Conservation (phyloP, 1,140 invertebrate genomes). For the Hydropsyche tenuis region DNA sequence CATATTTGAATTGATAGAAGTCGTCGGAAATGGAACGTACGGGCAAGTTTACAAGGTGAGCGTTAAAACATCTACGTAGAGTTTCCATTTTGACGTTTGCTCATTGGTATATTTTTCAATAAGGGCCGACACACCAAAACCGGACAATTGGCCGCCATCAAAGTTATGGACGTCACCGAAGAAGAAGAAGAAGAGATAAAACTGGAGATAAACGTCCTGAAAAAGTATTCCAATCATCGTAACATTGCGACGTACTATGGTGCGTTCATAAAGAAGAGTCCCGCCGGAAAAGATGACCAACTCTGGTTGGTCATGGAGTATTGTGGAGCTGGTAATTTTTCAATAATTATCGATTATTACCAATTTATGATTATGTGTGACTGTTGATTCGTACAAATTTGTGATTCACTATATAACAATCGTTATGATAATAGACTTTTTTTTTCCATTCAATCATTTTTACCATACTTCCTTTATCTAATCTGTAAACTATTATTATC, state of each 20-base stretch:
- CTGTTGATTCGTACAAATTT: no score
- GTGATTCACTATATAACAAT: no score
- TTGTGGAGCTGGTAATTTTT: constrained; percentile 91
- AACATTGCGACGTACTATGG: constrained; percentile 99
- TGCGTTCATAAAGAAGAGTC: constrained; percentile 99
- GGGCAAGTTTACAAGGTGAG: constrained; percentile 99
- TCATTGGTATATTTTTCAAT: constrained; percentile 47
- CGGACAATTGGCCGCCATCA: constrained; percentile 98
- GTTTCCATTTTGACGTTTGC: neutral
- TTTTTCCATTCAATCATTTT: no score
- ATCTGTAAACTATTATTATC: no score
- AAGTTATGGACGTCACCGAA: constrained; percentile 99
- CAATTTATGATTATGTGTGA: no score
- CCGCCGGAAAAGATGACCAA: constrained; percentile 98
- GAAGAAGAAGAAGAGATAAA: constrained; percentile 99
- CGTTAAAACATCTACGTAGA: constrained; percentile 37
- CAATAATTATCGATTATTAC: no score
- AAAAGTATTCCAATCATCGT: constrained; percentile 98
- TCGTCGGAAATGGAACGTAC: constrained; percentile 99
- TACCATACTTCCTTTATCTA: no score
- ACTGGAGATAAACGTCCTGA: constrained; percentile 98
- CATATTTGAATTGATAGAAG: constrained; percentile 99
- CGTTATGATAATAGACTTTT: no score
- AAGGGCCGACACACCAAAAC: constrained; percentile 99
- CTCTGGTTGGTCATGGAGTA: constrained; percentile 99